Percentiles rank a stretch among this genome's conserved stretches.
Conservation (phyloP, 1,140 invertebrate species). For the Venustaconcha ellipsiformis region DNA sequence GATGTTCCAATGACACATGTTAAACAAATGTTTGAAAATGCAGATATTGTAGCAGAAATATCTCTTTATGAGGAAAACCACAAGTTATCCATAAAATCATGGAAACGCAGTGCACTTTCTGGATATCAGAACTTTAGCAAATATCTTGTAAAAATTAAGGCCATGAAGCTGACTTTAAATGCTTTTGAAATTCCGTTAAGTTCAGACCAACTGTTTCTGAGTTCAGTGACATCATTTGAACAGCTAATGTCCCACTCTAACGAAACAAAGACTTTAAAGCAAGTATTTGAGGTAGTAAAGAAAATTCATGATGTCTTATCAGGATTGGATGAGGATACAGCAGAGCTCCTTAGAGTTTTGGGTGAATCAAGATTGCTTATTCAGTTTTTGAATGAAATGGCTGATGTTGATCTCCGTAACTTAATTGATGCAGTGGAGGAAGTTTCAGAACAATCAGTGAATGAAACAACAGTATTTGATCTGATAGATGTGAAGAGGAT, state of each 20-base stretch:
- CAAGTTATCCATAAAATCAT: too few relatives aligned
- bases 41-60: too few relatives aligned
- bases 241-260: neutral
- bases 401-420: conserved; percentile 30
- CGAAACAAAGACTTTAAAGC: neutral
- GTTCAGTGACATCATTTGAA: conserved; percentile 7
- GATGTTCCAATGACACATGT: too few relatives aligned
- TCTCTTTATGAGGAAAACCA: too few relatives aligned
- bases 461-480: conserved; percentile 32
- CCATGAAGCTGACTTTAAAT: too few relatives aligned
- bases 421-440: conserved; percentile 43
- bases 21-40: too few relatives aligned
- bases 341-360: conserved; percentile 19
- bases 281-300: neutral
- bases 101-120: too few relatives aligned
- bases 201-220: too few relatives aligned
- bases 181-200: too few relatives aligned
- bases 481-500: conserved; percentile 32
- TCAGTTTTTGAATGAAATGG: conserved; percentile 22
- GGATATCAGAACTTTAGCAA: too few relatives aligned
- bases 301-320: conserved; percentile 1
- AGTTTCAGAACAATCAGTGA: conserved; percentile 33
- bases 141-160: too few relatives aligned
- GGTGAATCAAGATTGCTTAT: conserved; percentile 15
- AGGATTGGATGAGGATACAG: neutral